Base-by-base conservation (phyloP, 2,113 vertebrate genomes). In the Tretioscincus oriximinensis region DNA sequence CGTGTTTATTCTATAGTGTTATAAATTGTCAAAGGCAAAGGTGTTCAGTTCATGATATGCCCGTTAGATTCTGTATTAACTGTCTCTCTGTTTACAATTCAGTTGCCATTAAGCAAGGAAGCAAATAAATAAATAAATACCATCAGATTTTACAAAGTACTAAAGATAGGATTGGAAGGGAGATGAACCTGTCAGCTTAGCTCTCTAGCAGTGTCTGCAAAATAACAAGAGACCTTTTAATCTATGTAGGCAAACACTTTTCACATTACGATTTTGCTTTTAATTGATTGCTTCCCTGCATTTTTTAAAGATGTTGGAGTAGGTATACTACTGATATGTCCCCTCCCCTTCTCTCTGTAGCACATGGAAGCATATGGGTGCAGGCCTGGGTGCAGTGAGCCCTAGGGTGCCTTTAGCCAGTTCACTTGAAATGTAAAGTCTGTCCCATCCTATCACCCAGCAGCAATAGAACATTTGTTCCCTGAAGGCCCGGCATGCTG, bases 381-480 rank as follows among this genome's bases (percentile, higher is more conserved):
- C 86, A 85, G 87, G 92, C 88, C 85, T 89, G 86, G 93, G 92
- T 86, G 85, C 89, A 88, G 72, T 0, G 1, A 82, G 93, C 95
- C 92, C 73, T 81, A 88, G 94, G 95, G 92, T 90, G 88, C 88
- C 93, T 96, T 95, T 93, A 94, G 92, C 95, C 94, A 94, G 93
- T 95, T 94, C 94, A 93, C 93, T 95, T 90, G 93, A 95, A 95
- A 95, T 93, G 87, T 90, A 29, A 70, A 90, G 85, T 96, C 94
- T 96, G 95, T 96, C 93, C 94, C 92, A 90, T 95, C 92, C 93
- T 94, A 93, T 95, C 90, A 92, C 94, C 95, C 94, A 95, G 91
- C 92, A 96, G 95, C 94, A 90, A 93, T 88, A 88, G 93, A 95
- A 95, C 95, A 94, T 94, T 95, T 95, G 92, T 94, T 96, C 92